These are phyloP conservation scores for Chaenodraco wilsoni DNA, from an alignment of 2,797 vertebrate species.

Conservation along the genomic window DNA sequence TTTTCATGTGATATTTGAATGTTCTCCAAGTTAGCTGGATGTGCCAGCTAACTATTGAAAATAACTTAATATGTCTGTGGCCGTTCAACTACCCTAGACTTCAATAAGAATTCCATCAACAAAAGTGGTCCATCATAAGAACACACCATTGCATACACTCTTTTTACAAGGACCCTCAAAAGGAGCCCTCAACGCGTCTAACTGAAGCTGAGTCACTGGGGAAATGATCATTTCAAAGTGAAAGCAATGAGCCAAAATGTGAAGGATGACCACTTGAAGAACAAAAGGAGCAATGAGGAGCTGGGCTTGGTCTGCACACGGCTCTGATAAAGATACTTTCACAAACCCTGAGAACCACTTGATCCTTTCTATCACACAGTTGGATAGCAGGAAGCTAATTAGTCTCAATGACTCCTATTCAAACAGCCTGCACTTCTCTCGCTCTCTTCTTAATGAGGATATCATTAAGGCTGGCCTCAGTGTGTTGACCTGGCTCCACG, in stretches of 20 bases:
- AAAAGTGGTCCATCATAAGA: not conserved
- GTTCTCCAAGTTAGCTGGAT: not conserved
- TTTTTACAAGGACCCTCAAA: constrained; percentile 7
- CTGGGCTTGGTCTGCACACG: constrained; percentile 27
- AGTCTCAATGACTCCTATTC: constrained; percentile 47
- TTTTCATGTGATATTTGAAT: not conserved
- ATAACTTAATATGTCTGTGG: not conserved
- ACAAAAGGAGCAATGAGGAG: constrained; percentile 5
- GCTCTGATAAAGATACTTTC: constrained; percentile 32
- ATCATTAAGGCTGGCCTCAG: constrained; percentile 50
- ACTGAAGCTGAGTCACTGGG: constrained; percentile 6
- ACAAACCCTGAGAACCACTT: constrained; percentile 31
- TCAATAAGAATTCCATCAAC: not conserved
- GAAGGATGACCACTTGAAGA: constrained; percentile 33
- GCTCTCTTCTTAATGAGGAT: constrained; percentile 42
- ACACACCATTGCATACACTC: constrained; percentile 7
- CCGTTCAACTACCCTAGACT: not conserved
- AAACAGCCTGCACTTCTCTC: constrained; percentile 34
- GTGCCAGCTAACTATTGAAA: not conserved
- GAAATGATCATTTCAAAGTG: constrained; percentile 3
- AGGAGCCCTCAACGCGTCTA: not conserved
- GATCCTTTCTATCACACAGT: constrained; percentile 17
- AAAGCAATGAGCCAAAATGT: constrained; percentile 19
- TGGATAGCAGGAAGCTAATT: constrained; percentile 51
- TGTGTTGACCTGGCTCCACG: constrained; percentile 37